Evolutionary conservation across 2,797 vertebrate species (phyloP).

Genomic region (Pipistrellus kuhlii): DNA sequence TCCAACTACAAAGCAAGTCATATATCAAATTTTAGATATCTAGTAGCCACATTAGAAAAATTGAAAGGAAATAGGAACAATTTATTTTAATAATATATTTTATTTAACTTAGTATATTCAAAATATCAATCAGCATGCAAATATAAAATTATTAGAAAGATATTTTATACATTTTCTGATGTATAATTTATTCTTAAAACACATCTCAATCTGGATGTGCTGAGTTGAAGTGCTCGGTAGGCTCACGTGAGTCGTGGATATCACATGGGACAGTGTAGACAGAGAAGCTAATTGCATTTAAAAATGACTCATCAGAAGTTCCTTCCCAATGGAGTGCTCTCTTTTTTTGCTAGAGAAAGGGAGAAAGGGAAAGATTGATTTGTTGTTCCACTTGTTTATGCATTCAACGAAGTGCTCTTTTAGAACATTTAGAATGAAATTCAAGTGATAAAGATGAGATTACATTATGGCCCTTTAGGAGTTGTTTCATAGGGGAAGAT

Average conservation of each 20-base stretch:
- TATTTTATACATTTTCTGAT: background rate
- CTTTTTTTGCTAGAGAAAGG: background rate
- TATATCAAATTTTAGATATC: constrained; percentile 42
- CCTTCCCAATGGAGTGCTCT: constrained; percentile 35
- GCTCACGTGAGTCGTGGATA: background rate
- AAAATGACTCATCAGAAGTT: background rate
- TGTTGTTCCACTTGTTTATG: background rate
- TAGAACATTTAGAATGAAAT: constrained; percentile 61
- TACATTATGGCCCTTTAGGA: background rate
- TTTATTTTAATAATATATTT: constrained; percentile 19
- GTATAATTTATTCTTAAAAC: background rate
- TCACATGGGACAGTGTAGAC: background rate
- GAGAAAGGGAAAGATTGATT: background rate
- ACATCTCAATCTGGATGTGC: background rate
- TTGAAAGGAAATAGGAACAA: background rate
- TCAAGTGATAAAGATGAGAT: constrained; percentile 32
- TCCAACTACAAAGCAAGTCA: background rate
- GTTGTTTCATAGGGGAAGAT: background rate
- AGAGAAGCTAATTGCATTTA: background rate
- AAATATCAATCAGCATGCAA: constrained; percentile 32
- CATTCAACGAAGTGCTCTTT: background rate
- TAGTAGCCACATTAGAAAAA: background rate
- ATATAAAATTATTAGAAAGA: background rate
- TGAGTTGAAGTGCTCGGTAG: background rate
- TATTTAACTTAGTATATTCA: constrained; percentile 28